Percentiles rank a stretch among this genome's conserved stretches.
phyloP scores from a whole-genome alignment of 2,888 invertebrate genomes.

The Macrosoma leucophasiata region DNA sequence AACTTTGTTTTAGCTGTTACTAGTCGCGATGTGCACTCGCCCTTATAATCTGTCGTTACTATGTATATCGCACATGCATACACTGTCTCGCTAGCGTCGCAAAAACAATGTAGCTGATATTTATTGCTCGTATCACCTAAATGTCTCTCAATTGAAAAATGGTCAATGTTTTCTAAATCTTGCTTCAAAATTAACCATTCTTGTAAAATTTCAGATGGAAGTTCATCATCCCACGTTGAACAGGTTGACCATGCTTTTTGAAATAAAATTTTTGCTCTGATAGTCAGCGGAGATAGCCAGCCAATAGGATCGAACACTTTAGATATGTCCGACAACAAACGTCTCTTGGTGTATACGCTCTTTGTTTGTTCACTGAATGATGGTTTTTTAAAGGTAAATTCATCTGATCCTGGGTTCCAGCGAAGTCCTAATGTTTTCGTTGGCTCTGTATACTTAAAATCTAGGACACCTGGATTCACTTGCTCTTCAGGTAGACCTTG shows the following conservation, averaged over 20 bases:
- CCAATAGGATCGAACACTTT: slow-evolving; percentile 9
- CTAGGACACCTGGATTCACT: neutral
- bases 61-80: slow-evolving; percentile 10
- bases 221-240: neutral
- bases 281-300: slow-evolving; percentile 10
- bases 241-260: slow-evolving; percentile 5
- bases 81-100: slow-evolving; percentile 3
- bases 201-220: neutral
- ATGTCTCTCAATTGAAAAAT: slow-evolving; percentile 1
- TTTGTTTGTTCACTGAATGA: neutral
- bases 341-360: slow-evolving; percentile 2
- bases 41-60: neutral
- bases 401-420: slow-evolving; percentile 8
- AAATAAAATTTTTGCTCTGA: slow-evolving; percentile 6
- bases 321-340: slow-evolving; percentile 5
- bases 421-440: slow-evolving; percentile 8
- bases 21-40: slow-evolving; percentile 3
- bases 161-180: slow-evolving; percentile 3
- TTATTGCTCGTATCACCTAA: slow-evolving; percentile 2
- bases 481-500: neutral
- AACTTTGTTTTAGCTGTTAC: slow-evolving; percentile 9
- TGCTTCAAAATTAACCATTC: slow-evolving; percentile 4
- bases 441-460: slow-evolving; percentile 6
- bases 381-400: slow-evolving; percentile 4
- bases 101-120: slow-evolving; percentile 4